A percentile compares a stretch with the other conserved stretches of the same genome.
Evolutionary conservation across 2,888 invertebrate genomes (phyloP).

Genomic region (Aphelenchoides bicaudatus): DNA sequence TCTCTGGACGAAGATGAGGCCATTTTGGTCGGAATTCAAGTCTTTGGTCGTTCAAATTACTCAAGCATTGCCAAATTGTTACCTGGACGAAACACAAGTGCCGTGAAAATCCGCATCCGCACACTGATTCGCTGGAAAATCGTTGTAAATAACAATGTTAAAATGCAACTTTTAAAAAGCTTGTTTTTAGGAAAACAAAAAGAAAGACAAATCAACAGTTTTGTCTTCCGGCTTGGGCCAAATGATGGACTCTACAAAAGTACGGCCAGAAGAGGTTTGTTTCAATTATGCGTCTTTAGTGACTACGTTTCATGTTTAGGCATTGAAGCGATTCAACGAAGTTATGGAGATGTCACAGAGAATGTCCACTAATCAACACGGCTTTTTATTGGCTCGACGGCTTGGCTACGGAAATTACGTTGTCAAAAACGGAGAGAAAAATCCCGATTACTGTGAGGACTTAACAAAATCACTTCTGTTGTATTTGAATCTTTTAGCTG

Average conservation of each 20-base stretch:
- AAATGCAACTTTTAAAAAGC: not conserved
- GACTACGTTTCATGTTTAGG: not conserved
- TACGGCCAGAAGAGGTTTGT: not conserved
- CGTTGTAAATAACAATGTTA: slow-evolving; percentile 25
- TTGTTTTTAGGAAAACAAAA: not conserved
- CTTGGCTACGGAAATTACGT: slow-evolving; percentile 19
- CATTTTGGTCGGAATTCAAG: slow-evolving; percentile 69
- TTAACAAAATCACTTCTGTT: slow-evolving; percentile 14
- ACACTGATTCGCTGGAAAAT: slow-evolving; percentile 36
- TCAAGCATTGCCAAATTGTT: slow-evolving; percentile 35
- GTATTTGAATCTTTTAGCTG: slow-evolving; percentile 25
- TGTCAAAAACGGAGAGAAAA: slow-evolving; percentile 11
- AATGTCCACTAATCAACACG: slow-evolving; percentile 7
- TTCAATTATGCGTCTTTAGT: not conserved
- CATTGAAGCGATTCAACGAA: slow-evolving; percentile 1
- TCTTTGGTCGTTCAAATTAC: slow-evolving; percentile 66
- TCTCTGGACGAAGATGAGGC: slow-evolving; percentile 70
- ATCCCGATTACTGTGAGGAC: slow-evolving; percentile 10
- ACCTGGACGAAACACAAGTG: slow-evolving; percentile 35
- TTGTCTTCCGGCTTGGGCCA: not conserved
- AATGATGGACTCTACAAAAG: slow-evolving; percentile 4
- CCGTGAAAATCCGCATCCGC: slow-evolving; percentile 31
- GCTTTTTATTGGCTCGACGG: slow-evolving; percentile 13
- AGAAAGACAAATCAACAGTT: not conserved
- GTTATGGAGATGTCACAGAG: slow-evolving; percentile 3